Conservation (phyloP, 2,797 vertebrate genomes). For the Anolis apletophallus region DNA sequence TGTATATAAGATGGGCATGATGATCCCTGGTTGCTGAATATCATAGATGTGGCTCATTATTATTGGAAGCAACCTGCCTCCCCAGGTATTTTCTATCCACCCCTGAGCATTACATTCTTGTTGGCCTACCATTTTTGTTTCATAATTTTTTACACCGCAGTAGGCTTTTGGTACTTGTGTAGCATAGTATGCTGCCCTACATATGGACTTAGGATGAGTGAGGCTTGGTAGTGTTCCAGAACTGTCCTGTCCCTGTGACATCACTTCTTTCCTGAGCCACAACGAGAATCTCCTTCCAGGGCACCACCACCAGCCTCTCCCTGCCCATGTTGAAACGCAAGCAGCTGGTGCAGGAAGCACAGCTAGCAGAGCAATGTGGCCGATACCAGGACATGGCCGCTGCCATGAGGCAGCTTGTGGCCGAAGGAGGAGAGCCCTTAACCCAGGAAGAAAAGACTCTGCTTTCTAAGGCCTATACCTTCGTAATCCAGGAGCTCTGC, state of each 20-base stretch:
- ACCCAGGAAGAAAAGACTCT: not conserved
- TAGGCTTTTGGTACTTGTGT: not conserved
- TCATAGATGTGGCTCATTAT: no score
- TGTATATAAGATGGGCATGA: no score
- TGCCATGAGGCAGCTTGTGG: conserved; percentile 23
- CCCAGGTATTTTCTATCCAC: not conserved
- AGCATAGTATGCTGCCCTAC: not conserved
- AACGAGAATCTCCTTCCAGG: not conserved
- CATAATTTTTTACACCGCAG: not conserved
- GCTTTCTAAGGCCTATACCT: not conserved
- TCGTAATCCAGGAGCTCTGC: not conserved
- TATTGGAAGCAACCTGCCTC: not conserved
- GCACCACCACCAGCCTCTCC: not conserved
- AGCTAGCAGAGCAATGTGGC: conserved; percentile 27
- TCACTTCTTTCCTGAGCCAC: not conserved
- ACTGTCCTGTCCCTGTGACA: conserved; percentile 10
- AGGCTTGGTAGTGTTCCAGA: conserved; percentile 9
- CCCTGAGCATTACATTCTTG: not conserved
- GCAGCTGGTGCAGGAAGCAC: conserved; percentile 19
- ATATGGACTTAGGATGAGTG: not conserved
- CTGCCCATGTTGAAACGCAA: conserved; percentile 5
- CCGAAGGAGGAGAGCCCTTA: conserved; percentile 2
- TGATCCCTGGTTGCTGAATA: no score
- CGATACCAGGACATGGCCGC: conserved; percentile 17
- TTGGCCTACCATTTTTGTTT: not conserved